Evolutionary conservation across 2,797 vertebrate species (phyloP), one percentile per base, ranked within the genome.

Genomic region (Crax fasciolata): DNA sequence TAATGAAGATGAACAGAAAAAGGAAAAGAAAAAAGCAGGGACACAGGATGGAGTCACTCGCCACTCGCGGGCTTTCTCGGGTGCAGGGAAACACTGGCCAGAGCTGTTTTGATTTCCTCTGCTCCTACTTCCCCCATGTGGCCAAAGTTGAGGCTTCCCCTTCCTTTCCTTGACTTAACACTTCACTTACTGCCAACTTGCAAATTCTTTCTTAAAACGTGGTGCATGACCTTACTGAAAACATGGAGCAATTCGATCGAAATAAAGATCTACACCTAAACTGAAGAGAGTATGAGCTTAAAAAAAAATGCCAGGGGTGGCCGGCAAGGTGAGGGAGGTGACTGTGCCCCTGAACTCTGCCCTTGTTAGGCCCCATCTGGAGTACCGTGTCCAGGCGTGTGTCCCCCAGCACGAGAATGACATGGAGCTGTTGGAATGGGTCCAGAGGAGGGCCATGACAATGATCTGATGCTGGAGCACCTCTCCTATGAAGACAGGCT

Each of bases 31-130:
- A 41, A 51, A 49, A 25, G 17, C 48, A 57, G 51, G 43, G 58
- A 15, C 21, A 46, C 52, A 1, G 0, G 3, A 0, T 55, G 18
- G n/a, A 39, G 32, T 41, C 35, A 30, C 25, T 76, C 27, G 8
- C 57, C 8, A 2, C 9, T 35, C 27, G 5, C 39, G 30, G 27
- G 3, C 32, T 72, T 85, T 52, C 28, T 82, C 2, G 6, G 6
- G 2, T 51, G 32, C 19, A 81, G 43, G 11, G 24, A 75, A 80
- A 25, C 39, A 12, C 32, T 41, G 27, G 21, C 13, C 51, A 82
- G 27, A 78, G 21, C 8, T 25, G 5, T 52, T 58, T 10, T 81
- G 32, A 72, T 84, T 73, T 83, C 44, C 43, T 66, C 65, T 73
- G 20, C 16, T 9, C 20, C 71, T 73, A 55, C 27, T 25, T 91